phyloP scores from a whole-genome alignment of 2,797 vertebrate species.

The Menidia menidia region DNA sequence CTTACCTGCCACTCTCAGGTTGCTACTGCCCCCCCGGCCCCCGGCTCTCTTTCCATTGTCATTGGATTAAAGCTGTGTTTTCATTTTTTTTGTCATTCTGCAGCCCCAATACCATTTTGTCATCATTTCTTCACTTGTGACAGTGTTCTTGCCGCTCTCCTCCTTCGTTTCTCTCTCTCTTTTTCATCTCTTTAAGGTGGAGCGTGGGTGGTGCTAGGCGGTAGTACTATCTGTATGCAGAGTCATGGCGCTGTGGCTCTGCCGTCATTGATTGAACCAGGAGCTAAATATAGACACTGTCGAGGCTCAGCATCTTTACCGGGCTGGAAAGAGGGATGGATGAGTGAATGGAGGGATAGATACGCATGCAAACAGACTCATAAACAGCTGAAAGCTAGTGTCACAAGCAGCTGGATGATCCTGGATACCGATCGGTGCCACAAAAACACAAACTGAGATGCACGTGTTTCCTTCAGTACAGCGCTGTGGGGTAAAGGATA shows the following conservation, averaged over 20 bases:
- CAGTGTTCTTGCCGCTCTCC: background rate
- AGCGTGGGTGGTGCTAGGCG: slow-evolving; percentile 33
- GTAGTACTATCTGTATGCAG: slow-evolving; percentile 73
- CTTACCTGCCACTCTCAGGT: slow-evolving; percentile 27
- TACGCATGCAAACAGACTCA: slow-evolving; percentile 9
- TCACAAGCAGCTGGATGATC: slow-evolving; percentile 17
- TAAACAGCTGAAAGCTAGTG: slow-evolving; percentile 14
- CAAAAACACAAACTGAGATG: background rate
- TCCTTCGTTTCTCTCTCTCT: background rate
- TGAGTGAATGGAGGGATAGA: slow-evolving; percentile 28
- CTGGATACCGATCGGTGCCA: slow-evolving; percentile 1
- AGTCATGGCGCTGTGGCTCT: slow-evolving; percentile 72
- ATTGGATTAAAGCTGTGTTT: slow-evolving; percentile 43
- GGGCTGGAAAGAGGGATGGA: slow-evolving; percentile 46
- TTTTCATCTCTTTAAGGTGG: slow-evolving; percentile 46
- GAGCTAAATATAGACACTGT: slow-evolving; percentile 75
- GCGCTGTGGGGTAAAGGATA: slow-evolving; percentile 24
- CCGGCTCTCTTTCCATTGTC: slow-evolving; percentile 10
- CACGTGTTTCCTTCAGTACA: slow-evolving; percentile 10
- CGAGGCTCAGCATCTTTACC: slow-evolving; percentile 71
- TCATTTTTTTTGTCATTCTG: slow-evolving; percentile 2
- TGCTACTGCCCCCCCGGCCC: slow-evolving; percentile 23
- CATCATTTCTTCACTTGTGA: slow-evolving; percentile 24
- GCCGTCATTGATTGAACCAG: slow-evolving; percentile 72
- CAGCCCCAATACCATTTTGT: slow-evolving; percentile 31